A percentile compares a stretch with the other conserved stretches of the same genome.
Conservation (phyloP, 2,888 invertebrate species). For the Nymphalis c-album region DNA sequence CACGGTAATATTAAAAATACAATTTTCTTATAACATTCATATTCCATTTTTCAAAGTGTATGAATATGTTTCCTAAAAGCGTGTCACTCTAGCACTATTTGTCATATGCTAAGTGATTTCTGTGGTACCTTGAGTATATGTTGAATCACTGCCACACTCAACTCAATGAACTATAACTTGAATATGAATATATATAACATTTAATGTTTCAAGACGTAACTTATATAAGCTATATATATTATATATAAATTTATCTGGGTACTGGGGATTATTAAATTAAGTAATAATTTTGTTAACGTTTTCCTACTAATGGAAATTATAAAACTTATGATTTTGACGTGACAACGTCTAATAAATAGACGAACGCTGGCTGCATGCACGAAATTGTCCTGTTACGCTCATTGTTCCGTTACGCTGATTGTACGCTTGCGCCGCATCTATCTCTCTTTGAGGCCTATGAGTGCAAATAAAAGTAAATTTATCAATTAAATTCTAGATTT, state of each 20-base stretch:
- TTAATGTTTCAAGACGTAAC: neutral
- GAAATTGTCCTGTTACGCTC: no score
- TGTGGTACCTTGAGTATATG: constrained; percentile 62
- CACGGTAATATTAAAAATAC: constrained; percentile 19
- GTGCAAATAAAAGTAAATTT: no score
- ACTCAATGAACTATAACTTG: constrained; percentile 13
- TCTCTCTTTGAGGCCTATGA: no score
- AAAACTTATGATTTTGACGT: no score
- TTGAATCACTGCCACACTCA: constrained; percentile 60
- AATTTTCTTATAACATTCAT: constrained; percentile 10
- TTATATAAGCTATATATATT: neutral
- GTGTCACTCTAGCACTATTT: constrained; percentile 74
- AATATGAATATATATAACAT: constrained; percentile 9
- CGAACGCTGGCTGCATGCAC: no score
- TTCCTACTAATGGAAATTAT: no score
- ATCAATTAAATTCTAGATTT: no score
- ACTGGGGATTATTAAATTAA: no score
- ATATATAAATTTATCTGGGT: neutral
- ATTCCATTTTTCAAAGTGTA: constrained; percentile 17
- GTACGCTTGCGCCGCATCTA: no score
- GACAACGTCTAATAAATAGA: no score
- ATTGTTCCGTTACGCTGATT: no score
- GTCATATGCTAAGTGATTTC: constrained; percentile 79
- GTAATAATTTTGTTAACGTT: no score
- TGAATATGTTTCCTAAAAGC: constrained; percentile 58